Base-by-base conservation (phyloP, 2,888 invertebrate genomes). In the Phaonia tiefii region DNA sequence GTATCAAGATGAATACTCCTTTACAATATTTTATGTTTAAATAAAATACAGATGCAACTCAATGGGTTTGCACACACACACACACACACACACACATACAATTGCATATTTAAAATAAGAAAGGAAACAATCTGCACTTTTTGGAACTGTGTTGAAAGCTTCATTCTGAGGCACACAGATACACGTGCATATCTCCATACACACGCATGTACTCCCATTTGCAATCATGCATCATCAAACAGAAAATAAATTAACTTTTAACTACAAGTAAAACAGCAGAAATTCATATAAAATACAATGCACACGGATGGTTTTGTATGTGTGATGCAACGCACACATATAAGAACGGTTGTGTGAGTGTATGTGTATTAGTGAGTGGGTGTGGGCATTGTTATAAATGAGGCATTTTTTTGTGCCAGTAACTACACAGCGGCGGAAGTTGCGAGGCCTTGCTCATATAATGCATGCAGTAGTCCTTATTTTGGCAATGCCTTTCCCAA, bases 171-270 rank as follows among this genome's bases (percentile, higher is more conserved):
- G 15, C 54, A 63, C 22, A 63, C 56, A 56, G 25, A 56, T 63
- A 63, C 63, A 42, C 39, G 15, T 42, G 17, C 44, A 20, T 17
- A 77, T 51, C 71, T 78, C 66, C 54, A 63, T 20, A 42, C 25
- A 56, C n/a, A 56, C 39, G 39, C 63, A 42, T 20, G 15, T 49
- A 31, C 44, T n/a, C 22, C 74, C 56, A 77, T 75, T 78, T 66
- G 71, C 70, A 81, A 81, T 81, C 80, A 81, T 81, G 67, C 71
- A 77, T 81, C 56, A 78, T 75, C 75, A 81, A 78, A 81, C 80
- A 81, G 77, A 81, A 81, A 81, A 77, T 81, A 81, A 81, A 81
- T 81, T 81, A 81, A 81, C 77, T 81, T 81, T 63, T 81, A 71
- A 71, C 71, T 75, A 56, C 26, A 77, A 80, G 71, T 77, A 67